Conservation (phyloP, 2,888 invertebrate genomes). For the Itoplectis maculator region DNA sequence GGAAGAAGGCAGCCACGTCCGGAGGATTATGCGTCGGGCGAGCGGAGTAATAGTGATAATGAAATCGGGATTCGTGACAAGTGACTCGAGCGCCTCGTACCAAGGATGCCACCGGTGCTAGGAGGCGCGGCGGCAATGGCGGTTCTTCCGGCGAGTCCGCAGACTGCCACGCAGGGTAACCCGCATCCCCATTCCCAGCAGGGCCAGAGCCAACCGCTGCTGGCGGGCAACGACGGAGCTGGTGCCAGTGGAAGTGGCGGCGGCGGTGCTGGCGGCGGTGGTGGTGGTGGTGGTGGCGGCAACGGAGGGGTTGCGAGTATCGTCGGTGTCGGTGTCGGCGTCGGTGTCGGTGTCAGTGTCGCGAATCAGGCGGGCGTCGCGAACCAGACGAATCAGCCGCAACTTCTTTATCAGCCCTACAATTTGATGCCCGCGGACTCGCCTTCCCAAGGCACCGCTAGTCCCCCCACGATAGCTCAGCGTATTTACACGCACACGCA, state of each 20-base stretch:
- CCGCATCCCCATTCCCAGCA: slow-evolving; percentile 77
- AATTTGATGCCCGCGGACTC: slow-evolving; percentile 80
- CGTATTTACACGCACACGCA: slow-evolving; percentile 63
- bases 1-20: not conserved
- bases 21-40: slow-evolving; percentile 30
- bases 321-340: slow-evolving; percentile 67
- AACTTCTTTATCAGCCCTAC: slow-evolving; percentile 83
- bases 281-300: slow-evolving; percentile 38
- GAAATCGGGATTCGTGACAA: slow-evolving; percentile 64
- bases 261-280: slow-evolving; percentile 36
- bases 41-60: slow-evolving; percentile 36
- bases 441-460: slow-evolving; percentile 75
- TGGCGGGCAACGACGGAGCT: slow-evolving; percentile 65
- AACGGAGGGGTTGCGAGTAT: slow-evolving; percentile 62
- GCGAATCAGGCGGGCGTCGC: slow-evolving; percentile 42
- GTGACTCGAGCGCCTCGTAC: slow-evolving; percentile 51
- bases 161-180: slow-evolving; percentile 83
- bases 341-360: slow-evolving; percentile 51
- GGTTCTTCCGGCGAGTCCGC: slow-evolving; percentile 84
- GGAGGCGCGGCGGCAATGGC: slow-evolving; percentile 84
- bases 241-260: slow-evolving; percentile 38
- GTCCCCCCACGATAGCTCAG: slow-evolving; percentile 71
- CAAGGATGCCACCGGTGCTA: slow-evolving; percentile 84
- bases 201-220: slow-evolving; percentile 69
- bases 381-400: slow-evolving; percentile 75